Evolutionary conservation across 2,113 vertebrate genomes (phyloP).

Genomic region (Myotis davidii): DNA sequence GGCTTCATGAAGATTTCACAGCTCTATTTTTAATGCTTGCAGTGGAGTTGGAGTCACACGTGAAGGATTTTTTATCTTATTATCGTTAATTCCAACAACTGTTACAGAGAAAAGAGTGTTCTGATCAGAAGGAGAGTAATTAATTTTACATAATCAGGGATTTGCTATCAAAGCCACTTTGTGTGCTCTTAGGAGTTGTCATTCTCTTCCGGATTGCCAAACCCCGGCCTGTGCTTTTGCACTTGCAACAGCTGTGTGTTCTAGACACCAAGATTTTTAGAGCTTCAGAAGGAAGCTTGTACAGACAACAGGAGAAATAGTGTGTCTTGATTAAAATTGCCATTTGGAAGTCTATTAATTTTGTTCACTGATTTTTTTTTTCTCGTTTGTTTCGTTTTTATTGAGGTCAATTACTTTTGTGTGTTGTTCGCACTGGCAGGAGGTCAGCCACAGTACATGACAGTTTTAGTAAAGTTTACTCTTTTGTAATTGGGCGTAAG

Average conservation of each 20-base stretch:
- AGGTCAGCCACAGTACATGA: constrained; percentile 61
- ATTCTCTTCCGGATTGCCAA: constrained; percentile 60
- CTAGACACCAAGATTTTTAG: constrained; percentile 46
- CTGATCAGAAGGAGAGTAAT: constrained; percentile 77
- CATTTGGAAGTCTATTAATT: background rate
- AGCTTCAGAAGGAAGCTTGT: background rate
- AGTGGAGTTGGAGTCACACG: constrained; percentile 65
- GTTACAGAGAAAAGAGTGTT: constrained; percentile 70
- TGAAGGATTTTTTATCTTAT: constrained; percentile 72
- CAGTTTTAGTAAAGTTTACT: constrained; percentile 72
- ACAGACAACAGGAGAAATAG: constrained; percentile 30
- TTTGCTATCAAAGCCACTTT: constrained; percentile 59
- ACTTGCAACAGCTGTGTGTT: background rate
- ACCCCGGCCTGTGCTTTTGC: background rate
- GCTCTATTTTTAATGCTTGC: constrained; percentile 80
- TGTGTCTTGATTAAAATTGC: background rate
- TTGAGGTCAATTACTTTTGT: constrained; percentile 63
- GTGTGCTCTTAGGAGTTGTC: constrained; percentile 21
- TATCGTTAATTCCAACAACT: constrained; percentile 80
- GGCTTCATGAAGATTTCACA: constrained; percentile 72
- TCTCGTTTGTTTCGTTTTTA: background rate
- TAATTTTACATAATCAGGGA: constrained; percentile 82
- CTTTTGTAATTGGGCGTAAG: constrained; percentile 73
- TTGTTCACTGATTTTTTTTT: background rate
- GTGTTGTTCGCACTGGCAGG: background rate